Percentiles rank a stretch among this genome's conserved stretches.
Conservation (phyloP, 2,888 invertebrate genomes). For the Drosophila diplacantha region DNA sequence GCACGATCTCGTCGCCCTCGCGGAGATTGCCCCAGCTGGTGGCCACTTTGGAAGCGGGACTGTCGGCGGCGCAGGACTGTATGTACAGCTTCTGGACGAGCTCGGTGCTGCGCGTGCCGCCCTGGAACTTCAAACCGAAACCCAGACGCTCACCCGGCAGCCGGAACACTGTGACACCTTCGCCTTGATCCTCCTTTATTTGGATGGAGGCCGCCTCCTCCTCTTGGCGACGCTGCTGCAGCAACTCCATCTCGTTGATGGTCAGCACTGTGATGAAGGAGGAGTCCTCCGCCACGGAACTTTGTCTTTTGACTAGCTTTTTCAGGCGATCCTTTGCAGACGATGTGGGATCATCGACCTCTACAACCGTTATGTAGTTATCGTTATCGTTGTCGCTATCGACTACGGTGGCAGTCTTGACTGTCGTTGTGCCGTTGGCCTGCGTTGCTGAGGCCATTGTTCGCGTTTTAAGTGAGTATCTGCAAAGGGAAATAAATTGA, state of each 20-base stretch:
- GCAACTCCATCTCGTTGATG: conserved; percentile 78
- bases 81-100: conserved; percentile 89
- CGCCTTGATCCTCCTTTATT: conserved; percentile 78
- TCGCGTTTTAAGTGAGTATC: background rate
- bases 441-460: conserved; percentile 47
- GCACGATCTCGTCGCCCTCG: conserved; percentile 93
- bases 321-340: conserved; percentile 68
- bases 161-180: conserved; percentile 89
- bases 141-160: conserved; percentile 94
- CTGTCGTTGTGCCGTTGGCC: conserved; percentile 30
- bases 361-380: conserved; percentile 82
- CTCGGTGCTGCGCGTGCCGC: conserved; percentile 89
- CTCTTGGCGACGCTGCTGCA: conserved; percentile 52
- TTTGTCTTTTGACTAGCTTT: conserved; percentile 71
- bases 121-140: conserved; percentile 94
- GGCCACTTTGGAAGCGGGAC: conserved; percentile 90
- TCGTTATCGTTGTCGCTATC: conserved; percentile 77
- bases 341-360: conserved; percentile 79
- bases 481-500: background rate
- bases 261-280: conserved; percentile 82
- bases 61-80: conserved; percentile 91
- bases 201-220: background rate
- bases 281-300: conserved; percentile 73
- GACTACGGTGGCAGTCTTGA: conserved; percentile 34
- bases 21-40: conserved; percentile 90